A percentile compares a stretch with the other conserved stretches of the same genome.
phyloP scores from a whole-genome alignment of 2,113 vertebrate species.

The Tenrec ecaudatus region DNA sequence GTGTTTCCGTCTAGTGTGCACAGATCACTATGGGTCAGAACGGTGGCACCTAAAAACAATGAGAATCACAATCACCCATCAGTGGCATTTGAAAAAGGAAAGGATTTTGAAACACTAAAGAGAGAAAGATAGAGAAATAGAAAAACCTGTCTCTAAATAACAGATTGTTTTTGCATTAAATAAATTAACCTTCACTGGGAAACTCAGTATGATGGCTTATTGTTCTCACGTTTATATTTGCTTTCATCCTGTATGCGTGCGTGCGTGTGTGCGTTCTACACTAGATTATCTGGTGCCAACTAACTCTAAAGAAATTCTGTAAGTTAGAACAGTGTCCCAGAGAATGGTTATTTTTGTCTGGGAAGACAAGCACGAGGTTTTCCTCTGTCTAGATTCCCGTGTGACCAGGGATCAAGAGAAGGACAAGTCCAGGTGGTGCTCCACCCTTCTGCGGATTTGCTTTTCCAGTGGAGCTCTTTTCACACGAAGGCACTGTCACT shows the following conservation, averaged over 20 bases:
- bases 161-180: neutral
- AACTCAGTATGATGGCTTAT: neutral
- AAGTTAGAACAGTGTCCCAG: neutral
- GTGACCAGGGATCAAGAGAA: neutral
- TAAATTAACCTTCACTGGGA: neutral
- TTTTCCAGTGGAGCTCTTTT: neutral
- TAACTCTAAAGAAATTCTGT: neutral
- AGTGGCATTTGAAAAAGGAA: conserved; percentile 35
- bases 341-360: neutral
- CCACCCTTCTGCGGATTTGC: neutral
- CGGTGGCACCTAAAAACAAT: no score
- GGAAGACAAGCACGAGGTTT: neutral
- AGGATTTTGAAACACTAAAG: neutral
- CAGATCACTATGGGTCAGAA: no score
- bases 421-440: neutral
- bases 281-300: neutral
- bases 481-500: neutral
- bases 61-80: neutral
- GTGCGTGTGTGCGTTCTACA: neutral
- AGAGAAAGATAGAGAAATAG: neutral
- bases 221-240: conserved; percentile 3
- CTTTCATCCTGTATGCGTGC: neutral
- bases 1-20: no score
- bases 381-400: neutral
- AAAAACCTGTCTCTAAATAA: neutral